Percentiles rank a stretch among this genome's conserved stretches.
Evolutionary conservation across 2,888 invertebrate genomes (phyloP).

Genomic region (Congeria kusceri): DNA sequence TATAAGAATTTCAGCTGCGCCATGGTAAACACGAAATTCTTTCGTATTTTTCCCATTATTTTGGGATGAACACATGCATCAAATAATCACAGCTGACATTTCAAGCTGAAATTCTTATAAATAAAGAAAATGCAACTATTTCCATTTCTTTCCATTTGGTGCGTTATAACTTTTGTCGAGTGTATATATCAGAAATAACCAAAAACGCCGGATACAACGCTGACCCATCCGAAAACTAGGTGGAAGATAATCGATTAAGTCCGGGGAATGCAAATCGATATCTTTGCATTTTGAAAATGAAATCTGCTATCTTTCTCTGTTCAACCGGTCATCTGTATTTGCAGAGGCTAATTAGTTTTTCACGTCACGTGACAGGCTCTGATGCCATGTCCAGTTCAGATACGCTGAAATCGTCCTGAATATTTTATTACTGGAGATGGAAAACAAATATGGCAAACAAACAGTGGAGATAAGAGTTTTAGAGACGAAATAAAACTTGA

Average conservation of each 20-base stretch:
- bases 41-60: no score
- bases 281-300: slow-evolving; percentile 10
- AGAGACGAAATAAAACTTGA: background rate
- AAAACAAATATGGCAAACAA: slow-evolving; percentile 3
- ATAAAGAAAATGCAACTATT: no score
- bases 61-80: no score
- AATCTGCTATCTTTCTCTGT: slow-evolving; percentile 25
- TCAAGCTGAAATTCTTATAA: no score
- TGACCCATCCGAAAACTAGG: no score
- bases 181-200: no score
- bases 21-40: no score
- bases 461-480: background rate
- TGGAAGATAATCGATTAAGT: slow-evolving; percentile 1
- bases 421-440: slow-evolving; percentile 13
- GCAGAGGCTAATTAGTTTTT: slow-evolving; percentile 38
- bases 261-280: slow-evolving; percentile 7
- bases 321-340: slow-evolving; percentile 36
- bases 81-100: no score
- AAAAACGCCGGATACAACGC: no score
- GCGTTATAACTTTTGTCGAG: no score
- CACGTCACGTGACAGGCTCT: slow-evolving; percentile 10
- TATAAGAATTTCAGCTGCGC: no score
- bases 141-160: no score
- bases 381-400: background rate
- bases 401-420: slow-evolving; percentile 11